Evolutionary conservation across 2,797 vertebrate species (phyloP).

Genomic region (Yasuhikotakia modesta): DNA sequence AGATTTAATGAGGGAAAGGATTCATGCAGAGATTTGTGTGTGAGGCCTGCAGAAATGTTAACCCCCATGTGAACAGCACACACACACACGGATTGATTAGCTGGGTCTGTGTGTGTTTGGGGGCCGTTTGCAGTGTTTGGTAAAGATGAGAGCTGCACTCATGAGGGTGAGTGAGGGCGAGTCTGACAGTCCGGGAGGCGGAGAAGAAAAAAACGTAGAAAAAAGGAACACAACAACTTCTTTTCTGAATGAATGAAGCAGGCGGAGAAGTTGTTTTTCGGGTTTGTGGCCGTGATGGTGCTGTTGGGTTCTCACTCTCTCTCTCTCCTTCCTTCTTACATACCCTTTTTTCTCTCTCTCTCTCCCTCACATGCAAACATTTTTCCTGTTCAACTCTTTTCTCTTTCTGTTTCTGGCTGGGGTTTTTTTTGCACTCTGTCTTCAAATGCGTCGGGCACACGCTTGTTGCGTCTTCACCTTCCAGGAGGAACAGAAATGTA

Average conservation of each 20-base stretch:
- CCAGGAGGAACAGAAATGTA: slow-evolving; percentile 52
- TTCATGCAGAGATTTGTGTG: slow-evolving; percentile 50
- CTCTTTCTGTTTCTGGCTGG: slow-evolving; percentile 2
- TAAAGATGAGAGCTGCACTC: slow-evolving; percentile 55
- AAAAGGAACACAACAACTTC: slow-evolving; percentile 2
- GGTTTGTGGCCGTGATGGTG: slow-evolving; percentile 54
- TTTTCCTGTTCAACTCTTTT: slow-evolving; percentile 13
- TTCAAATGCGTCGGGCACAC: slow-evolving; percentile 48
- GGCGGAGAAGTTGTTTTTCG: slow-evolving; percentile 59
- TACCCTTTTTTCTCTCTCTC: not conserved
- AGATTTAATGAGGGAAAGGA: slow-evolving; percentile 57
- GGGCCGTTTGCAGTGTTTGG: slow-evolving; percentile 62
- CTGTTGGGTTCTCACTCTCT: slow-evolving; percentile 48
- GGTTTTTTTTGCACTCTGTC: slow-evolving; percentile 6
- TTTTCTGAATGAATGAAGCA: slow-evolving; percentile 57
- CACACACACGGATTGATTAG: slow-evolving; percentile 61
- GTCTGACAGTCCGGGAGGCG: slow-evolving; percentile 50
- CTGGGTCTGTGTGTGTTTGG: slow-evolving; percentile 63
- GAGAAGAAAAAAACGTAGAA: slow-evolving; percentile 47
- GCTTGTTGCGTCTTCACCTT: slow-evolving; percentile 57
- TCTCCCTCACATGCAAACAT: slow-evolving; percentile 9
- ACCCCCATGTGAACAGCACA: slow-evolving; percentile 24
- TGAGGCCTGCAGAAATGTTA: slow-evolving; percentile 43
- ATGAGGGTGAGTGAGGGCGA: slow-evolving; percentile 62
- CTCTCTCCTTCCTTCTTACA: not conserved